Evolutionary conservation across 1,140 invertebrate species (phyloP).

Genomic region (Anastatus disparis): DNA sequence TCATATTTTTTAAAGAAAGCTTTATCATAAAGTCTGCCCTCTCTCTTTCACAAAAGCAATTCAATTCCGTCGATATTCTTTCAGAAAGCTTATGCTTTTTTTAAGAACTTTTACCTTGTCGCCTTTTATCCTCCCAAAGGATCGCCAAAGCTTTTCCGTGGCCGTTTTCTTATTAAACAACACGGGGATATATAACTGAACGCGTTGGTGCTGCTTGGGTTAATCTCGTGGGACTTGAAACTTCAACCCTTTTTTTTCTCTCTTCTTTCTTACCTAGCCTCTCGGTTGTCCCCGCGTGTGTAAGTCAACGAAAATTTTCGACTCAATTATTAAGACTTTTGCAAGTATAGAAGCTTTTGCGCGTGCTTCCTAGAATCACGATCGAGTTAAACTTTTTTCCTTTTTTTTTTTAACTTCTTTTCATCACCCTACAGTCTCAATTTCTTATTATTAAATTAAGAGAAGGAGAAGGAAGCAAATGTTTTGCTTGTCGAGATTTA

Average conservation of each 20-base stretch:
- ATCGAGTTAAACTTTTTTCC: too few relatives aligned
- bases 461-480: background rate
- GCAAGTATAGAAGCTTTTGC: too few relatives aligned
- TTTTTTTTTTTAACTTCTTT: too few relatives aligned
- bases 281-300: conserved; percentile 31
- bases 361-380: background rate
- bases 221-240: conserved; percentile 57
- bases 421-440: conserved; percentile 10
- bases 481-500: conserved; percentile 43
- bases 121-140: conserved; percentile 48
- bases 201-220: background rate
- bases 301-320: conserved; percentile 45
- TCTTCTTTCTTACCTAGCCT: too few relatives aligned
- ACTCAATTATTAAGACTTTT: conserved; percentile 49
- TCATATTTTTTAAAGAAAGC: conserved; percentile 11
- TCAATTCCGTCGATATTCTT: conserved; percentile 63
- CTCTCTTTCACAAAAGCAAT: conserved; percentile 58
- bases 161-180: conserved; percentile 61
- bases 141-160: conserved; percentile 41
- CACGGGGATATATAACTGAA: conserved; percentile 22
- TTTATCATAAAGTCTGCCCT: background rate
- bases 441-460: conserved; percentile 26
- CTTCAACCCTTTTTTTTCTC: conserved; percentile 63
- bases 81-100: conserved; percentile 60
- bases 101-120: conserved; percentile 61